These are phyloP conservation scores for Arion vulgaris DNA, from an alignment of 1,140 invertebrate genomes.

Conservation along the genomic window DNA sequence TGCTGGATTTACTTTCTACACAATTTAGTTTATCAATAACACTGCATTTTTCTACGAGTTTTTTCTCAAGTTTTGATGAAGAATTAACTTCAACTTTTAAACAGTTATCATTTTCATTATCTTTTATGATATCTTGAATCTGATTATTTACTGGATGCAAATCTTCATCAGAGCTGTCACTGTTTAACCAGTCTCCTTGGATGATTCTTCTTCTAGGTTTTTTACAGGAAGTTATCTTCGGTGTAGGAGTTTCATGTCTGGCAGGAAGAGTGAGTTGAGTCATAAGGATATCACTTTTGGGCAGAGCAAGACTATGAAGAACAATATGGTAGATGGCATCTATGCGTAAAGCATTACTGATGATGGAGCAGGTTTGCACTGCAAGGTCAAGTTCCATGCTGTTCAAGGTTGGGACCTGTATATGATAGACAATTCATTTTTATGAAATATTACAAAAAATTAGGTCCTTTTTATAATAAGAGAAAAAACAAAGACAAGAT, in stretches of 20 bases:
- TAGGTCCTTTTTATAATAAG: too few species aligned
- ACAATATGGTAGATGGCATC: constrained; percentile 9
- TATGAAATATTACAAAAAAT: too few species aligned
- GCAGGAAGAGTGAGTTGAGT: not conserved
- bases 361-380: not conserved
- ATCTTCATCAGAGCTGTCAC: constrained; percentile 27
- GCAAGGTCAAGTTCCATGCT: not conserved
- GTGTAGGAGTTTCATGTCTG: not conserved
- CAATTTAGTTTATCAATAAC: not conserved
- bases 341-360: not conserved
- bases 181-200: constrained; percentile 20
- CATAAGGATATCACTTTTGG: not conserved
- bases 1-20: not conserved
- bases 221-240: not conserved
- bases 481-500: too few species aligned
- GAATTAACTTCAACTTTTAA: not conserved
- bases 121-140: not conserved
- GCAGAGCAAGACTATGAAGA: constrained; percentile 14
- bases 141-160: not conserved
- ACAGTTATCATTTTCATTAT: not conserved
- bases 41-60: not conserved
- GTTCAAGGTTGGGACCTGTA: not conserved
- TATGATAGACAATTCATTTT: not conserved
- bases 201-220: constrained; percentile 21
- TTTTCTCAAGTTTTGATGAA: not conserved